phyloP scores from a whole-genome alignment of 2,888 invertebrate species.

The Heliconius hortense region DNA sequence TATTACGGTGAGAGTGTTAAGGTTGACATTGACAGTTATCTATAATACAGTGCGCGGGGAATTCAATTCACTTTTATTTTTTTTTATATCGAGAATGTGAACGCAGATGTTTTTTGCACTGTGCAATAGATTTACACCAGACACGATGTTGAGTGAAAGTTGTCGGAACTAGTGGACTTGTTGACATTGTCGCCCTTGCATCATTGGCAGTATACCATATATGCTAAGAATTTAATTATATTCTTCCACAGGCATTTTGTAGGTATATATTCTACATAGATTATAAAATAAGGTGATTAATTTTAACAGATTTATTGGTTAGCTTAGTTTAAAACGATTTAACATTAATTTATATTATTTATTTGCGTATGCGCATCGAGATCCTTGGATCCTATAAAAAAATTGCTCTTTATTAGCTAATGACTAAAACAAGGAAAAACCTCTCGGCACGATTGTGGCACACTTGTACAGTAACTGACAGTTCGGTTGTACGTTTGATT shows the following conservation, averaged over 20 bases:
- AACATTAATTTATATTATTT: not conserved
- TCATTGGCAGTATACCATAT: constrained; percentile 68
- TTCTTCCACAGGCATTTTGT: constrained; percentile 53
- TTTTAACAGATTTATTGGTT: not conserved
- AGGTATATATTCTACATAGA: not conserved
- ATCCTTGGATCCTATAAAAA: not conserved
- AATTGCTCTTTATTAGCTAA: not conserved
- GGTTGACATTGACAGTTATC: constrained; percentile 61
- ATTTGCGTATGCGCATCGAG: not conserved
- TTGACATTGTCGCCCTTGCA: constrained; percentile 66
- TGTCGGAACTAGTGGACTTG: constrained; percentile 58
- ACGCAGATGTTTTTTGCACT: constrained; percentile 36
- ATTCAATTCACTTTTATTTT: constrained; percentile 50
- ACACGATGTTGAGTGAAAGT: constrained; percentile 63
- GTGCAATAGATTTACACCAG: constrained; percentile 36
- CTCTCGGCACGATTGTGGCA: too few relatives aligned
- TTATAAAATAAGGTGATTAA: constrained; percentile 8
- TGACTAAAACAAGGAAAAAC: not conserved
- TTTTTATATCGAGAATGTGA: constrained; percentile 38
- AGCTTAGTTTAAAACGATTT: not conserved
- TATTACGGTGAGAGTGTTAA: constrained; percentile 46
- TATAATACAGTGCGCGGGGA: constrained; percentile 63
- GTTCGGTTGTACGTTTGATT: not conserved
- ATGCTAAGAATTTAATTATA: constrained; percentile 58
- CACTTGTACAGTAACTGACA: not conserved